Conservation (phyloP, 1,140 invertebrate species). For the Arion vulgaris region DNA sequence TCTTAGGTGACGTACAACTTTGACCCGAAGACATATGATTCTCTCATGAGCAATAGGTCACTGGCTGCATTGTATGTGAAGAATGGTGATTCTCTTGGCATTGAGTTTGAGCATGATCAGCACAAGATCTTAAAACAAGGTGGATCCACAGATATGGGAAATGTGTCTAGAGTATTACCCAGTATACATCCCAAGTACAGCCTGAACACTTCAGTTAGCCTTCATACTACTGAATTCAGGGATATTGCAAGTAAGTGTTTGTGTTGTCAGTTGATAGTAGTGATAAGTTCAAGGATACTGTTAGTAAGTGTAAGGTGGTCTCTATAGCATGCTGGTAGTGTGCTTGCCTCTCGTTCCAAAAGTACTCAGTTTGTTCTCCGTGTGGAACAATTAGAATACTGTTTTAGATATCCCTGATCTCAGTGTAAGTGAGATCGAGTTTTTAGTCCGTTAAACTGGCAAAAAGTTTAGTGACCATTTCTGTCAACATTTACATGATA, state of each 20-base stretch:
- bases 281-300: too few relatives aligned
- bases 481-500: too few relatives aligned
- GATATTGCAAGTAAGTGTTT: constrained; percentile 52
- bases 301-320: not conserved
- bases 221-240: constrained; percentile 64
- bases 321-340: not conserved
- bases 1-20: constrained; percentile 46
- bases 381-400: too few relatives aligned
- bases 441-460: not conserved
- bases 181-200: constrained; percentile 69
- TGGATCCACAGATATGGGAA: constrained; percentile 67
- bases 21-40: constrained; percentile 48
- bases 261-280: too few relatives aligned
- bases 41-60: constrained; percentile 55
- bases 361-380: too few relatives aligned
- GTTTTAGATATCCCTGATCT: too few relatives aligned
- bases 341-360: too few relatives aligned
- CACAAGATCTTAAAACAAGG: constrained; percentile 45
- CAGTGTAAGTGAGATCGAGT: too few relatives aligned
- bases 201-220: constrained; percentile 59
- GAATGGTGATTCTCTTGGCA: constrained; percentile 54
- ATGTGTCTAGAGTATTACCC: constrained; percentile 70
- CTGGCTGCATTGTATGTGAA: constrained; percentile 54
- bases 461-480: not conserved
- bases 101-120: constrained; percentile 48